These are phyloP conservation scores for Ips nitidus DNA, from an alignment of 1,140 invertebrate genomes.

Conservation along the genomic window DNA sequence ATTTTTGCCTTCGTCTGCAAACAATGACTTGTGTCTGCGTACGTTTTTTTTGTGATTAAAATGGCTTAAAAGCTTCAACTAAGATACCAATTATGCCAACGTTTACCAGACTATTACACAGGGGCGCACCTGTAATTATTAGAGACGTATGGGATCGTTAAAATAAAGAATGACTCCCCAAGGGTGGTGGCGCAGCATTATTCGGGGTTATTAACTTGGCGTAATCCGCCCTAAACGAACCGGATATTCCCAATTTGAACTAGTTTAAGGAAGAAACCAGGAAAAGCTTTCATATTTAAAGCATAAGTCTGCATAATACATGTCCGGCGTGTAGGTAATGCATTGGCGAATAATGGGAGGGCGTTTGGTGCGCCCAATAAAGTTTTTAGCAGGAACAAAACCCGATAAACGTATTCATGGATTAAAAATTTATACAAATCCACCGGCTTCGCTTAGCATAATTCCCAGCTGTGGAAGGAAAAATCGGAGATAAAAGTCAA, in stretches of 20 bases:
- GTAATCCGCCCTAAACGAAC: constrained; percentile 13
- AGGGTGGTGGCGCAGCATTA: background rate
- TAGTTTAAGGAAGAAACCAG: constrained; percentile 1
- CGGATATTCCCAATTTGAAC: constrained; percentile 14
- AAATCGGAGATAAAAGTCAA: constrained; percentile 21
- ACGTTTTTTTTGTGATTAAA: background rate
- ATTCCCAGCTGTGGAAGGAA: constrained; percentile 23
- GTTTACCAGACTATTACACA: background rate
- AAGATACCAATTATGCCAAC: constrained; percentile 15
- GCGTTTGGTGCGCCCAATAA: background rate
- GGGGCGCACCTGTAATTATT: constrained; percentile 15
- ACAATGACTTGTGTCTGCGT: background rate
- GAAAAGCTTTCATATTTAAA: background rate
- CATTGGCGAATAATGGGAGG: background rate
- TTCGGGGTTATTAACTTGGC: constrained; percentile 13
- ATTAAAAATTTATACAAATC: constrained; percentile 28
- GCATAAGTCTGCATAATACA: constrained; percentile 1
- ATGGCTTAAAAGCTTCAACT: background rate
- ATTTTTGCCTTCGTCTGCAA: background rate
- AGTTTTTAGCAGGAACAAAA: background rate
- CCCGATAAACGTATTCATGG: constrained; percentile 19
- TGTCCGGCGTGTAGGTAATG: background rate
- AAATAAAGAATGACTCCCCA: constrained; percentile 20
- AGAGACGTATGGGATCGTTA: constrained; percentile 17
- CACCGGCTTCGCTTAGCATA: constrained; percentile 21